phyloP scores from a whole-genome alignment of 2,113 vertebrate species.

The Saccopteryx bilineata region DNA sequence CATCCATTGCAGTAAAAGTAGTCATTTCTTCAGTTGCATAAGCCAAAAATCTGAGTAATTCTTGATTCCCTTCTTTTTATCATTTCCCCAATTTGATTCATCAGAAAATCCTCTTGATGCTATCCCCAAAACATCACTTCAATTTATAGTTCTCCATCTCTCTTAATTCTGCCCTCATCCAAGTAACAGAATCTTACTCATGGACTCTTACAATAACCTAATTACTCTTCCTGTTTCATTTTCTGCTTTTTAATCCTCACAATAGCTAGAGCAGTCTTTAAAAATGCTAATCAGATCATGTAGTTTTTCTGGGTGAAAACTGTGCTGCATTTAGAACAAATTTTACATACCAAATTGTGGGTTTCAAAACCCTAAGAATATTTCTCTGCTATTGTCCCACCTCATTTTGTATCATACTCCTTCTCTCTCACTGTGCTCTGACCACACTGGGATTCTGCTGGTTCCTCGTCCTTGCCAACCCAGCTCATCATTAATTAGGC shows the following conservation, averaged over 20 bases:
- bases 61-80: conserved; percentile 29
- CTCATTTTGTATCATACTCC: background rate
- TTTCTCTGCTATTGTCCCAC: background rate
- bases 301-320: background rate
- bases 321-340: conserved; percentile 45
- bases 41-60: background rate
- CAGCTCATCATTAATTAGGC: background rate
- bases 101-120: conserved; percentile 11
- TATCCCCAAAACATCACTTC: background rate
- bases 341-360: background rate
- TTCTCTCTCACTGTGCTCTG: background rate
- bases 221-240: background rate
- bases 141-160: background rate
- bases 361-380: background rate
- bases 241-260: background rate
- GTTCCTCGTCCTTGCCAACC: background rate
- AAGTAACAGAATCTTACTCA: conserved; percentile 41
- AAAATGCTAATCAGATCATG: conserved; percentile 25
- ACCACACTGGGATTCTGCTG: background rate
- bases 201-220: background rate
- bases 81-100: background rate
- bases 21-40: background rate
- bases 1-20: background rate
- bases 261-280: background rate
- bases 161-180: background rate